Conservation (phyloP, 2,797 vertebrate genomes). For the Chaenodraco wilsoni region DNA sequence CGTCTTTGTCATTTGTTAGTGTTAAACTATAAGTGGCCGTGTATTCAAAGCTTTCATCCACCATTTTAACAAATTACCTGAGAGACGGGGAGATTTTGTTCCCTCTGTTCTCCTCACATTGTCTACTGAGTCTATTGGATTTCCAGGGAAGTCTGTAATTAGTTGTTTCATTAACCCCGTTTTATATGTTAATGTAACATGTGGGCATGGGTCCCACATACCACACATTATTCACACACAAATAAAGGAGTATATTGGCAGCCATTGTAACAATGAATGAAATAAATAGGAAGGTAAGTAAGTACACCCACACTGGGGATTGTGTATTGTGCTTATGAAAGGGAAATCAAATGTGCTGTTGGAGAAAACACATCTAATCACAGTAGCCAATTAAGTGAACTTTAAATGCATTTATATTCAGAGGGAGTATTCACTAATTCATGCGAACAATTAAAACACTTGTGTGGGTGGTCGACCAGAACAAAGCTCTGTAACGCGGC, state of each 20-base stretch:
- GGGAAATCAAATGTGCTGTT: slow-evolving; percentile 30
- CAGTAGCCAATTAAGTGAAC: slow-evolving; percentile 37
- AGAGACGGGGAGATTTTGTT: slow-evolving; percentile 77
- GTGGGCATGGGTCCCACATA: slow-evolving; percentile 17
- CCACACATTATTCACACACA: slow-evolving; percentile 25
- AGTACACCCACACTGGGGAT: slow-evolving; percentile 21
- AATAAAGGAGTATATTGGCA: not conserved
- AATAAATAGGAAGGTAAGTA: slow-evolving; percentile 14
- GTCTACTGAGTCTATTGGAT: slow-evolving; percentile 53
- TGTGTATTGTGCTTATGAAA: slow-evolving; percentile 28
- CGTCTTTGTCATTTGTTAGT: slow-evolving; percentile 68
- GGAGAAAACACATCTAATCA: slow-evolving; percentile 32
- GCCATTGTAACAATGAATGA: slow-evolving; percentile 26
- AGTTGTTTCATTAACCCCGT: slow-evolving; percentile 65
- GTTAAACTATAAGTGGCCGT: slow-evolving; percentile 84
- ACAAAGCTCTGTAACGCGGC: slow-evolving; percentile 25
- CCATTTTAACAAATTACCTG: slow-evolving; percentile 89
- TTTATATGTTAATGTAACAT: slow-evolving; percentile 63
- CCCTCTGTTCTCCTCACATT: slow-evolving; percentile 50
- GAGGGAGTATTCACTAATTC: slow-evolving; percentile 11
- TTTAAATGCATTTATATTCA: slow-evolving; percentile 47
- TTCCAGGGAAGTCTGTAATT: slow-evolving; percentile 58
- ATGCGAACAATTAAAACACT: slow-evolving; percentile 41
- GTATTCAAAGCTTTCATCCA: slow-evolving; percentile 87
- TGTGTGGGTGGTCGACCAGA: slow-evolving; percentile 26